Evolutionary conservation across 2,888 invertebrate genomes (phyloP), one percentile per base, ranked within the genome.

Genomic region (Tachina fera): DNA sequence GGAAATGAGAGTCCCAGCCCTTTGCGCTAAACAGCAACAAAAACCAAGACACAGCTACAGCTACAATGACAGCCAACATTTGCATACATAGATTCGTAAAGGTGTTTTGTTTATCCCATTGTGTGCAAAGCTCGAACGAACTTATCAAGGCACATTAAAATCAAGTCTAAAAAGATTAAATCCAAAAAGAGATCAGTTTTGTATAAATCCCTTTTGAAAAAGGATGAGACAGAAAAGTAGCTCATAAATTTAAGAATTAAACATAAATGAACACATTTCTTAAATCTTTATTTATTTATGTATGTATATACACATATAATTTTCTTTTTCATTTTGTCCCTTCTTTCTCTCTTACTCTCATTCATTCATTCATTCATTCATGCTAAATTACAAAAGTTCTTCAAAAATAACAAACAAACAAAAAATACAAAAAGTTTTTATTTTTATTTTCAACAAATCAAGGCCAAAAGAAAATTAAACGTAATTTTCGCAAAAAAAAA

Each of bases 161-260:
- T 77, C 77, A 81, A 53, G 72, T 22, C 72, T 53, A 16, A 70
- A 70, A 70, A 43, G 71, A 83, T 77, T 83, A 77, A 78, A 77
- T 22, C 67, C 49, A 83, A 83, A 77, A 58, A 67, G 41, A 78
- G 72, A 72, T 83, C 77, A 78, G 45, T 83, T 68, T 77, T 41
- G 22, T 39, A 53, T 72, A 76, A 86, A 86, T 82, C 78, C 86
- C 49, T 65, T 85, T 75, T 79, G 86, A 86, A 60, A 75, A 76
- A 60, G 86, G 82, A 63, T 70, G 75, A 70, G 70, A 58, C 49
- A 71, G 9, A 60, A 79, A 53, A 74, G 56, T 63, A 63, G 47
- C 77, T 63, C 77, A 82, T 82, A 82, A 85, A 85, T 81, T 83
- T 72, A n/a, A 60, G 67, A 83, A 67, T 83, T 77, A 72, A 83